Evolutionary conservation across 2,113 vertebrate genomes (phyloP).

Genomic region (Hemiprocne comata): DNA sequence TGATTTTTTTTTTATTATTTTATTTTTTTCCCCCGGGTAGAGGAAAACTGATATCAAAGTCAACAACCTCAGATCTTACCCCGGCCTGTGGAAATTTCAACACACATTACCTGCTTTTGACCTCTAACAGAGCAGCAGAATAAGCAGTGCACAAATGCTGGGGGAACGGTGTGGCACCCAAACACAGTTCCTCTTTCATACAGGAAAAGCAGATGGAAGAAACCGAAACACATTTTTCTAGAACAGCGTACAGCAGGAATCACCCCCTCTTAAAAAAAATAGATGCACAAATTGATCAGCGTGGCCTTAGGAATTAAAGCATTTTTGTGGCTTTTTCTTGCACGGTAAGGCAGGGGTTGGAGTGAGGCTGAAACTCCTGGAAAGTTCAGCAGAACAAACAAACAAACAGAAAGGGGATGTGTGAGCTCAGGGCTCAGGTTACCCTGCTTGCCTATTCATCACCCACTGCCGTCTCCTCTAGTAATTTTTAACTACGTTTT

Average conservation of each 20-base stretch:
- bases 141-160: neutral
- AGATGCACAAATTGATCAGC: rapidly evolving
- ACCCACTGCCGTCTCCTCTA: neutral
- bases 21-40: rapidly evolving
- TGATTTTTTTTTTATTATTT: neutral
- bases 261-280: neutral
- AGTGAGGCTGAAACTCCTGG: neutral
- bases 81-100: neutral
- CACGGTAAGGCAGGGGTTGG: neutral
- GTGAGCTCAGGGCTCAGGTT: neutral
- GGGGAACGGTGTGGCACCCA: neutral
- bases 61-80: neutral
- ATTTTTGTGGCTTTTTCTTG: neutral
- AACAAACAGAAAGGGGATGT: conserved; percentile 29
- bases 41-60: conserved; percentile 55
- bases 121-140: neutral
- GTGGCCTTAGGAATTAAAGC: neutral
- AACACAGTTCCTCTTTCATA: neutral
- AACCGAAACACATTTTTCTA: neutral
- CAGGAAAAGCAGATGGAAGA: neutral
- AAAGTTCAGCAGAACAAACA: neutral
- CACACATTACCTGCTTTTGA: conserved; percentile 39
- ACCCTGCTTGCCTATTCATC: neutral
- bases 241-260: neutral
- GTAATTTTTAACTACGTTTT: neutral